A percentile compares a stretch with the other conserved stretches of the same genome.
Conservation (phyloP, 1,140 invertebrate species). For the Drosophila aff. region DNA sequence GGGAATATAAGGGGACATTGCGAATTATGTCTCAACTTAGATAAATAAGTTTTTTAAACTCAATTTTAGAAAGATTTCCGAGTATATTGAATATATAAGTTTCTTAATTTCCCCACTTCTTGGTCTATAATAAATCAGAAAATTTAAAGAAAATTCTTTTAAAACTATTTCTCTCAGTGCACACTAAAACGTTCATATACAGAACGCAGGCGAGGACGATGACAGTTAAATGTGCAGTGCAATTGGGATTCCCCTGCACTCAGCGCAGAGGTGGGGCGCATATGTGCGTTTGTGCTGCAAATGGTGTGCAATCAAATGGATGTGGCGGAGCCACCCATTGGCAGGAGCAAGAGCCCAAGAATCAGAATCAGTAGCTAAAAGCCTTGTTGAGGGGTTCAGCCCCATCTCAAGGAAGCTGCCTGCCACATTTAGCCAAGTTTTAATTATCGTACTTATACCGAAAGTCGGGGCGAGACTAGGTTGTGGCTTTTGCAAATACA, state of each 20-base stretch:
- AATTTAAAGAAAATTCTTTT: not conserved
- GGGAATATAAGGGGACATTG: no score
- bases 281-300: constrained; percentile 51
- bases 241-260: constrained; percentile 24
- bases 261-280: constrained; percentile 36
- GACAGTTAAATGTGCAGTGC: constrained; percentile 53
- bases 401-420: constrained; percentile 63
- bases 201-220: constrained; percentile 34
- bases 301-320: constrained; percentile 79
- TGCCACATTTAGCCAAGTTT: constrained; percentile 81
- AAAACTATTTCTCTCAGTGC: not conserved
- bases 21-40: no score
- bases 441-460: constrained; percentile 75
- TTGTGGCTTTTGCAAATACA: constrained; percentile 1
- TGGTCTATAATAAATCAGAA: not conserved
- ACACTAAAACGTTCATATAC: not conserved
- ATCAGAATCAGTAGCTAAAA: constrained; percentile 8
- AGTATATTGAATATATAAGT: no score
- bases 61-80: no score
- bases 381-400: not conserved
- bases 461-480: constrained; percentile 30
- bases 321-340: constrained; percentile 43
- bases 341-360: not conserved
- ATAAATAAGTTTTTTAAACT: no score
- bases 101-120: no score